phyloP scores from a whole-genome alignment of 2,797 vertebrate genomes.

The Malacoraja senta region DNA sequence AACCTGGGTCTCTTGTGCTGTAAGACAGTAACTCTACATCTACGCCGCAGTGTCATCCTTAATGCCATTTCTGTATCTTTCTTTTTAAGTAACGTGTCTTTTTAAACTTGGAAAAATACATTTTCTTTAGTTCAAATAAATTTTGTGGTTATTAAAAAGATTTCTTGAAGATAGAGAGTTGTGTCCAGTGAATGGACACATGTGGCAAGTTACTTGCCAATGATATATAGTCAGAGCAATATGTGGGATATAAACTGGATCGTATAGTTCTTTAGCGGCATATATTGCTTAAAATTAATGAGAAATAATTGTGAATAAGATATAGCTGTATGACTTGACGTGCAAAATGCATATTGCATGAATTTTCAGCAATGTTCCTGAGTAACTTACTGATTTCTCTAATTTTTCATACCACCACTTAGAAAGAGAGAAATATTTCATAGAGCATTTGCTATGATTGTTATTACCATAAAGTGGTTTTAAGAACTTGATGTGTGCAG shows the following conservation, averaged over 20 bases:
- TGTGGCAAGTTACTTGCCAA: not conserved
- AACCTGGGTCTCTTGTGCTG: too few relatives aligned
- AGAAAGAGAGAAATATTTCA: slow-evolving; percentile 14
- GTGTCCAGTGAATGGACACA: not conserved
- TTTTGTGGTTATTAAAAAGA: not conserved
- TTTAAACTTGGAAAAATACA: not conserved
- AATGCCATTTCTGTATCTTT: not conserved
- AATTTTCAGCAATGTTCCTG: not conserved
- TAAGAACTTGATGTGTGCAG: slow-evolving; percentile 7
- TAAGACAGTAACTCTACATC: too few relatives aligned
- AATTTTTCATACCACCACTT: not conserved
- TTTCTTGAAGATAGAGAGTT: not conserved
- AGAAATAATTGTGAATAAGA: not conserved
- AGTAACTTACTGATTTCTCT: not conserved
- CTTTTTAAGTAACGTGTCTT: not conserved
- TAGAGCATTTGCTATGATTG: not conserved
- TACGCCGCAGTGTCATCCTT: too few relatives aligned
- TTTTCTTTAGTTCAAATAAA: not conserved
- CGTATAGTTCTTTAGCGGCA: not conserved
- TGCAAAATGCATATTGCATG: not conserved
- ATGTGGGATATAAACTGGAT: not conserved
- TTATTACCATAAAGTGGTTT: not conserved
- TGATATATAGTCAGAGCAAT: not conserved
- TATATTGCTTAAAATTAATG: not conserved
- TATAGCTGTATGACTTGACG: not conserved